Conservation (phyloP, 2,888 invertebrate species). For the Drosophila buzzatii region DNA sequence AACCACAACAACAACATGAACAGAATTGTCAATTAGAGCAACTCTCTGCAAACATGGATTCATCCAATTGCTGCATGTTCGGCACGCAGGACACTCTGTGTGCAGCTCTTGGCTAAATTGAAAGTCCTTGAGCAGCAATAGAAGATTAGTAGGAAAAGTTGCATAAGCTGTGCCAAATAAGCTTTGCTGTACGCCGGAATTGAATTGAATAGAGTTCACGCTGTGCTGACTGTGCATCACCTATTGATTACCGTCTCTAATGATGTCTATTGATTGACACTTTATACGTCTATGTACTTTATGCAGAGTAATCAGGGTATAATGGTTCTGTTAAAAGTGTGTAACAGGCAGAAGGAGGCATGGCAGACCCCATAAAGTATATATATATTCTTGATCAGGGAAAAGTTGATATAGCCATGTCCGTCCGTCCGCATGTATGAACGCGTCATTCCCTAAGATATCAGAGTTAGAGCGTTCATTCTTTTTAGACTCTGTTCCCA, state of each 20-base stretch:
- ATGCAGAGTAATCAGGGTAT: too few relatives aligned
- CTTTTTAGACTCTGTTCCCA: too few relatives aligned
- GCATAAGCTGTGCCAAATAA: slow-evolving; percentile 29
- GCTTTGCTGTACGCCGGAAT: neutral
- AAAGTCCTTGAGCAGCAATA: neutral
- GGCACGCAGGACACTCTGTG: neutral
- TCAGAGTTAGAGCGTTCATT: too few relatives aligned
- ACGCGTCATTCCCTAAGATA: too few relatives aligned
- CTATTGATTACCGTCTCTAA: neutral
- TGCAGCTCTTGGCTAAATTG: neutral
- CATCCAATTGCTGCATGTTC: slow-evolving; percentile 1
- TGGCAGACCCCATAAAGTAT: too few relatives aligned
- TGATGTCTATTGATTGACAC: neutral
- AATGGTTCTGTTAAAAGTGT: too few relatives aligned
- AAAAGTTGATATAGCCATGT: too few relatives aligned
- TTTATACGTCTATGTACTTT: too few relatives aligned
- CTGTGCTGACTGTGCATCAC: neutral
- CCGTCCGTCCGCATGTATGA: too few relatives aligned
- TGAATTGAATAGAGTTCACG: neutral
- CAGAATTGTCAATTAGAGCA: too few relatives aligned
- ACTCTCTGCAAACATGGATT: slow-evolving; percentile 13
- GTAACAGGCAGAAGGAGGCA: too few relatives aligned
- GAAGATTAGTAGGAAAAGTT: slow-evolving; percentile 25
- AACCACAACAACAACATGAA: neutral
- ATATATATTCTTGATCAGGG: too few relatives aligned